Evolutionary conservation across 2,797 vertebrate genomes (phyloP), one percentile per base, ranked within the genome.

Genomic region (Catostomus latipinnis): DNA sequence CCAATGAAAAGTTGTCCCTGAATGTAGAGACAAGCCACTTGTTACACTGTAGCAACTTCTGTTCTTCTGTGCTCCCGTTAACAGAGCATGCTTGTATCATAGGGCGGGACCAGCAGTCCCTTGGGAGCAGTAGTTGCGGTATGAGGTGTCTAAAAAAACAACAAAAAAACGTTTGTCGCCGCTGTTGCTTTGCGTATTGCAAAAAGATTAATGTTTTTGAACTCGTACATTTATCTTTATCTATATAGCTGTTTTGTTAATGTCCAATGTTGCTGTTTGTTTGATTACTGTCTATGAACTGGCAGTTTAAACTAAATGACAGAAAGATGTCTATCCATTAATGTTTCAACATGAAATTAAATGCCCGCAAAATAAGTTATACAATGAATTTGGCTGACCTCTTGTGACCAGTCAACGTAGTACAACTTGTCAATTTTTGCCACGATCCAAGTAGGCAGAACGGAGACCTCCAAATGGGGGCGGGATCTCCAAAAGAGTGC

Each of bases 41-140:
- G 75, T 66, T 76, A 13, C 48, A 58, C 60, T 57, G 45, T 71
- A 67, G 67, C 18, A 76, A 66, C 52, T 76, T 71, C 52, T 82
- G 52, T 76, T 81, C 74, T 62, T 71, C 72, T 68, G 9, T 60
- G 72, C 34, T 74, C 50, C 16, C 48, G 22, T 34, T 62, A 58
- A 62, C 18, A 58, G 60, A 63, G 74, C 80, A 22, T 60, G 80
- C 61, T 72, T 34, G 34, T 34, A 34, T 82, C 60, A 60, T 5
- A 71, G 80, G 80, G 80, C 80, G 80, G 80, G 80, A 57, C 74
- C 61, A 76, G 56, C 58, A 56, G 54, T 60, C 62, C 62, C 43
- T 69, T 52, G 7, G 22, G 76, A 70, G 57, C 57, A 5, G 57
- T 69, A 43, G 11, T 43, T 43, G 60, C 34, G 6, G 7, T 8